Conservation (phyloP, 2,888 invertebrate genomes). For the Ormia ochracea region DNA sequence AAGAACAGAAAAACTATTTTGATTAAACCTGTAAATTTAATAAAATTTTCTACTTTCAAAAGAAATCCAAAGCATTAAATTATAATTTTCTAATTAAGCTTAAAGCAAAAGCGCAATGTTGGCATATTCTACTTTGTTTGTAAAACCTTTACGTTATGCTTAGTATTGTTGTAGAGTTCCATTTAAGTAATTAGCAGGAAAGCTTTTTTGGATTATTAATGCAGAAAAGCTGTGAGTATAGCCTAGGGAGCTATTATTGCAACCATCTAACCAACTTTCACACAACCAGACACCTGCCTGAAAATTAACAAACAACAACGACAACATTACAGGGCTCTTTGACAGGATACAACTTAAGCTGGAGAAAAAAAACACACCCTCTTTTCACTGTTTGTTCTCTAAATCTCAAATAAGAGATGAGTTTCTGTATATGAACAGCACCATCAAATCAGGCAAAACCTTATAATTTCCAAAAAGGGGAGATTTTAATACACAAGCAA, state of each 20-base stretch:
- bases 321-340: slow-evolving; percentile 14
- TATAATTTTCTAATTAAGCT: not conserved
- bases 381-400: not conserved
- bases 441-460: slow-evolving; percentile 34
- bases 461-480: not conserved
- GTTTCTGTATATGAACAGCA: slow-evolving; percentile 1
- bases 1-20: too few species aligned
- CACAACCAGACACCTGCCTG: slow-evolving; percentile 47
- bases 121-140: not conserved
- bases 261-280: slow-evolving; percentile 32
- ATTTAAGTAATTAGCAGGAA: slow-evolving; percentile 60
- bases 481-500: slow-evolving; percentile 20
- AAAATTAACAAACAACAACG: slow-evolving; percentile 11
- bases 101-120: not conserved
- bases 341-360: slow-evolving; percentile 24
- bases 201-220: slow-evolving; percentile 59
- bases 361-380: slow-evolving; percentile 33
- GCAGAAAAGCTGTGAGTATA: slow-evolving; percentile 42
- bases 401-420: slow-evolving; percentile 35
- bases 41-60: too few species aligned
- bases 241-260: slow-evolving; percentile 35
- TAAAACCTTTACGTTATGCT: slow-evolving; percentile 2
- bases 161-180: slow-evolving; percentile 26
- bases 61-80: too few species aligned
- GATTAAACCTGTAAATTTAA: too few species aligned